A percentile compares a stretch with the other conserved stretches of the same genome.
Conservation (phyloP, 1,140 invertebrate genomes). For the Drosophila leontia region DNA sequence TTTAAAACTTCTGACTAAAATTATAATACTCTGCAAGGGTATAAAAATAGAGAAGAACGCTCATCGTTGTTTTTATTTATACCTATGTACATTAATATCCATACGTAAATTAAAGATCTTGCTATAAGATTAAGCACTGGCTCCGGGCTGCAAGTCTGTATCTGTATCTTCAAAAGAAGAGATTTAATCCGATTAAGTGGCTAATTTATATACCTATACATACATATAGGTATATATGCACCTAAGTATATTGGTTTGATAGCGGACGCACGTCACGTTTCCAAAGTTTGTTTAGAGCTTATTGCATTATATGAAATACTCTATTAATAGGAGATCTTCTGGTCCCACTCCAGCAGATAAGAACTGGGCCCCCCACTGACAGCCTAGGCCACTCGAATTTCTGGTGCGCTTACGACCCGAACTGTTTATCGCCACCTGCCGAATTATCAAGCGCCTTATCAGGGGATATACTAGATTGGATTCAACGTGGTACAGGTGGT, state of each 20-base stretch:
- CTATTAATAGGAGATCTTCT: slow-evolving; percentile 8
- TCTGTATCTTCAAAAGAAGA: not conserved
- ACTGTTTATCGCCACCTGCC: slow-evolving; percentile 15
- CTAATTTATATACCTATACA: not conserved
- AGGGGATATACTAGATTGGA: not conserved
- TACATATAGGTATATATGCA: too few relatives aligned
- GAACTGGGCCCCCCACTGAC: slow-evolving; percentile 11
- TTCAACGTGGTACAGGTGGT: not conserved
- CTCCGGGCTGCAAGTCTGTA: not conserved
- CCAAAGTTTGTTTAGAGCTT: not conserved
- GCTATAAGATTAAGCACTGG: not conserved
- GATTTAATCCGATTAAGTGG: not conserved
- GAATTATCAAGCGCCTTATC: slow-evolving; percentile 20
- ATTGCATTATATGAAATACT: not conserved
- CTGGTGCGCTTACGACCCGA: not conserved
- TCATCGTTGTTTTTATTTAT: not conserved
- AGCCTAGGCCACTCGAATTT: slow-evolving; percentile 24
- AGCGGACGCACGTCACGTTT: too few relatives aligned
- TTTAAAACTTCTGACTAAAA: too few relatives aligned
- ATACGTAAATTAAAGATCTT: not conserved
- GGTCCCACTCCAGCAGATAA: slow-evolving; percentile 31
- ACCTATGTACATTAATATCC: not conserved
- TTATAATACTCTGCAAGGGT: too few relatives aligned
- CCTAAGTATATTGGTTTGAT: not conserved
- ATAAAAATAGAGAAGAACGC: too few relatives aligned